phyloP scores from a whole-genome alignment of 2,888 invertebrate species.

The Chesias legatella region DNA sequence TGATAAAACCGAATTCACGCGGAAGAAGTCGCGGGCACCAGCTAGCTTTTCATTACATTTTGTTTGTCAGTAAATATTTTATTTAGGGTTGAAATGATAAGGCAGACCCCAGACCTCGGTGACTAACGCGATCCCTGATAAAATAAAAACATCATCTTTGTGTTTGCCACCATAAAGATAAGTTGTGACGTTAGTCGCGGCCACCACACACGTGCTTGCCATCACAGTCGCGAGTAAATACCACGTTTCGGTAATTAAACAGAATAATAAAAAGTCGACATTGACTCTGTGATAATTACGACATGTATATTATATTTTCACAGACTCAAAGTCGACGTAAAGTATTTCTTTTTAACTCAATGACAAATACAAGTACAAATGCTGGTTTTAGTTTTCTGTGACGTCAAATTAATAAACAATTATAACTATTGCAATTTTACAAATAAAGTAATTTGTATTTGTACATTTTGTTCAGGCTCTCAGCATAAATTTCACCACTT shows the following conservation, averaged over 20 bases:
- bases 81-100: constrained; percentile 66
- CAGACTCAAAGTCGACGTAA: constrained; percentile 34
- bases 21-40: no score
- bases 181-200: constrained; percentile 51
- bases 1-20: no score
- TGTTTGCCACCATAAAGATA: constrained; percentile 76
- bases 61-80: constrained; percentile 54
- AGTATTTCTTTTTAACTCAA: no score
- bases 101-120: constrained; percentile 53
- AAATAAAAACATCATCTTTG: constrained; percentile 58
- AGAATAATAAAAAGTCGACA: constrained; percentile 61
- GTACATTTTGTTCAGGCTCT: no score
- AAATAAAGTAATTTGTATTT: no score
- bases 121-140: constrained; percentile 65
- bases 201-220: constrained; percentile 61
- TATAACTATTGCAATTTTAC: no score
- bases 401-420: no score
- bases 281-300: constrained; percentile 57
- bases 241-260: constrained; percentile 54
- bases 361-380: no score
- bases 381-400: no score
- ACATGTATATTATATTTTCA: constrained; percentile 39
- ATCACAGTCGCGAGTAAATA: constrained; percentile 57
- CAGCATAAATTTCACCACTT: no score
- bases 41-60: constrained; percentile 44